phyloP scores from a whole-genome alignment of 2,888 invertebrate species.

The Lissonota sp. region DNA sequence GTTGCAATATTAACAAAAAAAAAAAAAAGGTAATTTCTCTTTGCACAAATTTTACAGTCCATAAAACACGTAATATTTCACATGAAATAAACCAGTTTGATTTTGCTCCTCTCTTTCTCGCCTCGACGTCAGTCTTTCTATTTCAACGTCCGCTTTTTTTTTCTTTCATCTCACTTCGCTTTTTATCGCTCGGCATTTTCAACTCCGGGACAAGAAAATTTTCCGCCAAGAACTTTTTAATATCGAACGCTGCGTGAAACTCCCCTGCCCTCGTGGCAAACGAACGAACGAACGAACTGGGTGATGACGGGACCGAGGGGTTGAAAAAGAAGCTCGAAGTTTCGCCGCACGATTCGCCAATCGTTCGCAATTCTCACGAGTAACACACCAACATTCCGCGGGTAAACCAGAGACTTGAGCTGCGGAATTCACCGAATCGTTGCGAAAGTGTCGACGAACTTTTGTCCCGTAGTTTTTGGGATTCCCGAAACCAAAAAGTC shows the following conservation, averaged over 20 bases:
- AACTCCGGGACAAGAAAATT: conserved; percentile 15
- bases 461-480: conserved; percentile 10
- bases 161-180: neutral
- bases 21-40: neutral
- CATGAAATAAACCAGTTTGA: conserved; percentile 20
- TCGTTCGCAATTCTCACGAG: conserved; percentile 52
- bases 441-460: conserved; percentile 38
- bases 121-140: neutral
- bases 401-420: conserved; percentile 46
- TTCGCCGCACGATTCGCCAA: conserved; percentile 51
- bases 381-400: conserved; percentile 16
- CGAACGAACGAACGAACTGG: neutral
- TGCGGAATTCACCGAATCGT: conserved; percentile 44
- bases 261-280: neutral
- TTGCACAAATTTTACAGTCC: neutral
- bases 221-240: conserved; percentile 52
- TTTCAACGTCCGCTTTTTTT: neutral
- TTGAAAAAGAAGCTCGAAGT: conserved; percentile 23
- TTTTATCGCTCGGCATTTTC: neutral
- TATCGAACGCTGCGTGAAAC: conserved; percentile 44
- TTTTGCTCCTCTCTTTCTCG: conserved; percentile 3
- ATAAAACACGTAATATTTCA: conserved; percentile 22
- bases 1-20: conserved; percentile 2
- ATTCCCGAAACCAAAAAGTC: neutral
- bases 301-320: conserved; percentile 4